Evolutionary conservation across 2,888 invertebrate species (phyloP), one percentile per base, ranked within the genome.

Genomic region (Drosophila paracracens): DNA sequence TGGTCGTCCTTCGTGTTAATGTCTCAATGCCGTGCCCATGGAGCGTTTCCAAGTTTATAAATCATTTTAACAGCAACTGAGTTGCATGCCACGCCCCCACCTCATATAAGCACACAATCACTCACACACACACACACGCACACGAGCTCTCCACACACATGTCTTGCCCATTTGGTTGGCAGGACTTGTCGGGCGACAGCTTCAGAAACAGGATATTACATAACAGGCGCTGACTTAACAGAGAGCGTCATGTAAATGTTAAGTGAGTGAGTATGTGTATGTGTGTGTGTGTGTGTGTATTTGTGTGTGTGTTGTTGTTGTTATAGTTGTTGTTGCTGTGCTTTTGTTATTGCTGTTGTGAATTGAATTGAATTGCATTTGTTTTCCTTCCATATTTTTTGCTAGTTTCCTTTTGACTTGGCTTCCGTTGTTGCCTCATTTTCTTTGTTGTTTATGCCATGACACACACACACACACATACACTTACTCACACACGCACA

Each of bases 181-280:
- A 56, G 76, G 71, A 88, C 73, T 85, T 79, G 89, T 76, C 89
- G 87, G 74, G 88, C 82, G 82, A 82, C 88, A 89, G 84, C 87
- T 84, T 84, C 78, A 83, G 87, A 84, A 88, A 82, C 79, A 86
- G 85, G 85, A 89, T 87, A 82, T 86, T 86, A 89, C 85, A 86
- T 86, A 86, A 86, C 85, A 89, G 85, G 85, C 89, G 84, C 87
- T 86, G 81, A 73, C 81, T 81, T 76, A 70, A 77, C 78, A 79
- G 77, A 38, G 52, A 66, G 58, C 63, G 63, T 70, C 76, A 81
- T 77, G 78, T 71, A 79, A 76, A 79, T 79, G 72, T 75, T 56
- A 56, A 40, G 36, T 59, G 48, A 38, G 51, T 56, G 21, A 29
- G 46, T 31, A 33, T 58, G 16, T 33, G 16, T 59, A 25, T 18